Base-by-base conservation (phyloP, 1,140 invertebrate species). In the Cydia amplana region DNA sequence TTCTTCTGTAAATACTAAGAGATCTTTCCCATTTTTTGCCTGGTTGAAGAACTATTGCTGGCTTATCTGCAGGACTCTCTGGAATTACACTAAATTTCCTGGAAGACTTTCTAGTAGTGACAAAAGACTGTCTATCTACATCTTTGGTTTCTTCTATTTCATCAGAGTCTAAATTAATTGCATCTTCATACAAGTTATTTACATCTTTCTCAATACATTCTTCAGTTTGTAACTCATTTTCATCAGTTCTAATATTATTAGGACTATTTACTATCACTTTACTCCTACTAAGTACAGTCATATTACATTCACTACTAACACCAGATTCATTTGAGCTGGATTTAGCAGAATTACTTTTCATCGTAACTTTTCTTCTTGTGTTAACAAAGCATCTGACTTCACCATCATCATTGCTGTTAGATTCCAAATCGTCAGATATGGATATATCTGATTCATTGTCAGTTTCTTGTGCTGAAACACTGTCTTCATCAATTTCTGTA, bases 11-110 rank as follows among this genome's bases (percentile, higher is more conserved):
- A 65, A 93, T 93, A 77, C 89, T 93, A 20, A 93, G 77, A 6
- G 91, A 93, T 75, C 92, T 87, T 74, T 92, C 90, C 91, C 91
- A 93, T 84, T 89, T 87, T 75, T 93, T 93, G 2, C 92, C 93
- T 23, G 93, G 92, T 64, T 89, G 86, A 7, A 92, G 75, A 6
- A 91, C 85, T 78, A 92, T 91, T 16, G 74, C 78, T 77, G 80
- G 84, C 82, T 85, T 87, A 40, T 70, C 28, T 9, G 40, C 18
- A 10, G 65, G 32, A 36, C 32, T 40, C 0, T 36, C 32, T 70
- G 65, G 36, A 16, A 40, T 10, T 4, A 18, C 18, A 18, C 65
- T 70, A 36, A 40, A 36, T 40, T 51, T 51, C 23, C 64, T 73
- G 55, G n/a, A 65, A 16, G 65, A 28, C 20, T 75, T 70, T 77